phyloP scores from a whole-genome alignment of 2,888 invertebrate genomes.

The Oscheius sp. region DNA sequence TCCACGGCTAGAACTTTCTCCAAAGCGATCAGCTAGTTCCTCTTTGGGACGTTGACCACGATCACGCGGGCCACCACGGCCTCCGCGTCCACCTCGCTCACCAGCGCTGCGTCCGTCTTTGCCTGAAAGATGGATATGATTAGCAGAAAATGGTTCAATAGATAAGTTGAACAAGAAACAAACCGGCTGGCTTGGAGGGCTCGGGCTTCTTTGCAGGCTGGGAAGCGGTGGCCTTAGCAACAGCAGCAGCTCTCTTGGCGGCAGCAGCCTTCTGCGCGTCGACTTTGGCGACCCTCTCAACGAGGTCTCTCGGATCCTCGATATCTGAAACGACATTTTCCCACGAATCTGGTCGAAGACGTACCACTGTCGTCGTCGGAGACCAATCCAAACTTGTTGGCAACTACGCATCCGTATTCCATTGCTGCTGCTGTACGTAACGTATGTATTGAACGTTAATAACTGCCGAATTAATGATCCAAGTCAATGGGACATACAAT shows the following conservation, averaged over 20 bases:
- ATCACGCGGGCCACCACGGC: constrained; percentile 51
- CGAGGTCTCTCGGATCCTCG: constrained; percentile 62
- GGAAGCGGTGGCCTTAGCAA: constrained; percentile 10
- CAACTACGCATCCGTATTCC: constrained; percentile 64
- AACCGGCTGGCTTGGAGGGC: constrained; percentile 22
- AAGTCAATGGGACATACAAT: too few species aligned
- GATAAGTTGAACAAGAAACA: background rate
- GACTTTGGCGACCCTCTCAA: constrained; percentile 57
- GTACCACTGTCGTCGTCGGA: constrained; percentile 65
- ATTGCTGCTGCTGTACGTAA: constrained; percentile 33
- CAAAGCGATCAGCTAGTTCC: constrained; percentile 42
- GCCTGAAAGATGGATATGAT: background rate
- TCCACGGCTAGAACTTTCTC: constrained; percentile 52
- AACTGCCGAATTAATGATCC: too few species aligned
- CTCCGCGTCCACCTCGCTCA: constrained; percentile 62
- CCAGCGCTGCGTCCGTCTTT: constrained; percentile 46
- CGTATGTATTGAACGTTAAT: too few species aligned
- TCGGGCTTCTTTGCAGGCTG: constrained; percentile 27
- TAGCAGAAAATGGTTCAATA: background rate
- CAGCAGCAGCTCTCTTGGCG: constrained; percentile 40
- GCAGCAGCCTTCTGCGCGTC: constrained; percentile 56
- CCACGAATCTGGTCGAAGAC: background rate
- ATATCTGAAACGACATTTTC: constrained; percentile 49
- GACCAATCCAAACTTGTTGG: constrained; percentile 66
- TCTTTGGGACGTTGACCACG: constrained; percentile 39